A percentile compares a stretch with the other conserved stretches of the same genome.
These are phyloP conservation scores for Noturus placidus DNA, from an alignment of 2,113 vertebrate species.

Conservation along the genomic window DNA sequence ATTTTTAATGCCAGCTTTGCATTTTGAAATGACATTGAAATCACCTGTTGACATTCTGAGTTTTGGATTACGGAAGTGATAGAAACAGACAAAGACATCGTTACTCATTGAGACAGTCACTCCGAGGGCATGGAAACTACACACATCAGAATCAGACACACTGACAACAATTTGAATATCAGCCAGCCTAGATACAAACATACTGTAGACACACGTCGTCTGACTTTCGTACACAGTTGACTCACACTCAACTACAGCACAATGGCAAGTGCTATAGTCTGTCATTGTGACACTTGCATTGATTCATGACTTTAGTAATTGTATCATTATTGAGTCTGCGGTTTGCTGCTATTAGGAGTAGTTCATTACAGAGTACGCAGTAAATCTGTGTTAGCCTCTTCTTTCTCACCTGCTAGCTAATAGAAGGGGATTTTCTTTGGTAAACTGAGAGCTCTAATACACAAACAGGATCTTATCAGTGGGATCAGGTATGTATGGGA, in stretches of 20 bases:
- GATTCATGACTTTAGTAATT: slow-evolving; percentile 51
- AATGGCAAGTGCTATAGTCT: not conserved
- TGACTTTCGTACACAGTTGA: slow-evolving; percentile 25
- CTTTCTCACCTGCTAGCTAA: slow-evolving; percentile 53
- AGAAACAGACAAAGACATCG: slow-evolving; percentile 6
- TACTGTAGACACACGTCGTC: not conserved
- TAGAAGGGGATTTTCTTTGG: slow-evolving; percentile 63
- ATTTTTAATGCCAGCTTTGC: not conserved
- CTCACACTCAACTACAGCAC: not conserved
- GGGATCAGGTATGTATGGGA: slow-evolving; percentile 76
- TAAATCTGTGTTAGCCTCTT: slow-evolving; percentile 8
- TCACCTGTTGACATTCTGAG: not conserved
- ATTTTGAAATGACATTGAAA: not conserved
- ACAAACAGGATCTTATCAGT: slow-evolving; percentile 66
- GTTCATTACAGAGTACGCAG: slow-evolving; percentile 38
- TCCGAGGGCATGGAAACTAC: not conserved
- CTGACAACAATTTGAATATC: slow-evolving; percentile 27
- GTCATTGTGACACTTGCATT: slow-evolving; percentile 22
- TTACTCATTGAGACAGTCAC: slow-evolving; percentile 26
- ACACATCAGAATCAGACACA: slow-evolving; percentile 4
- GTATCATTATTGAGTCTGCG: slow-evolving; percentile 31
- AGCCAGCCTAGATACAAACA: not conserved
- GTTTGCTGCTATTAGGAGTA: slow-evolving; percentile 39
- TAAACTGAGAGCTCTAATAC: slow-evolving; percentile 63
- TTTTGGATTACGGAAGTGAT: slow-evolving; percentile 34